phyloP scores from a whole-genome alignment of 1,140 invertebrate species.

The Maniola jurtina region DNA sequence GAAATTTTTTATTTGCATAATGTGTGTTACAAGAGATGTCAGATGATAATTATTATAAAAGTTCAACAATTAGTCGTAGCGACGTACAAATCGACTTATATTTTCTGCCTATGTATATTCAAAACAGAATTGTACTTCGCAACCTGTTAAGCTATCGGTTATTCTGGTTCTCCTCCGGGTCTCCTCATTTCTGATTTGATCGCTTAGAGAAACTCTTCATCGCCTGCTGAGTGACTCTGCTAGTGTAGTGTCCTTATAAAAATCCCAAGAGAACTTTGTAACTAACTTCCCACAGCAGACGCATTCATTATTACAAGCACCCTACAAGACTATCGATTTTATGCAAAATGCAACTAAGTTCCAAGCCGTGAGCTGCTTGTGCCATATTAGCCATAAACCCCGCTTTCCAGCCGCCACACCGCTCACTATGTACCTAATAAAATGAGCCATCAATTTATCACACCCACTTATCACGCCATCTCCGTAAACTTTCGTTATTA shows the following conservation, averaged over 20 bases:
- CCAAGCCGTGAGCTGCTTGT: constrained; percentile 39
- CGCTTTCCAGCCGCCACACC: constrained; percentile 49
- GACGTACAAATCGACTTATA: too few species aligned
- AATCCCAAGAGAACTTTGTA: constrained; percentile 8
- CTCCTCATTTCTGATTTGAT: background rate
- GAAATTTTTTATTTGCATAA: too few species aligned
- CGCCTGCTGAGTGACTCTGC: background rate
- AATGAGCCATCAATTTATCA: constrained; percentile 59
- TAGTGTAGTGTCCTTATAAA: background rate
- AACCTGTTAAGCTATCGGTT: too few species aligned
- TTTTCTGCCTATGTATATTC: too few species aligned
- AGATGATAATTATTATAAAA: too few species aligned
- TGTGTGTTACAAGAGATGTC: too few species aligned
- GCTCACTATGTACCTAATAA: constrained; percentile 41
- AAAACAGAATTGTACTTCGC: too few species aligned
- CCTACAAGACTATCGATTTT: constrained; percentile 49
- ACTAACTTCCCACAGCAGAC: constrained; percentile 15
- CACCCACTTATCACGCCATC: constrained; percentile 47
- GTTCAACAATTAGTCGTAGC: too few species aligned
- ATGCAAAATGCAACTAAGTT: constrained; percentile 69
- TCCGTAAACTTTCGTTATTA: constrained; percentile 42
- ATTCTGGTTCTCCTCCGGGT: background rate
- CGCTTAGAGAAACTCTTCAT: background rate
- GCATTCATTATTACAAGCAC: constrained; percentile 34
- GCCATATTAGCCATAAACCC: constrained; percentile 58